Conservation (phyloP, 2,888 invertebrate species). For the Malthinus flaveolus region DNA sequence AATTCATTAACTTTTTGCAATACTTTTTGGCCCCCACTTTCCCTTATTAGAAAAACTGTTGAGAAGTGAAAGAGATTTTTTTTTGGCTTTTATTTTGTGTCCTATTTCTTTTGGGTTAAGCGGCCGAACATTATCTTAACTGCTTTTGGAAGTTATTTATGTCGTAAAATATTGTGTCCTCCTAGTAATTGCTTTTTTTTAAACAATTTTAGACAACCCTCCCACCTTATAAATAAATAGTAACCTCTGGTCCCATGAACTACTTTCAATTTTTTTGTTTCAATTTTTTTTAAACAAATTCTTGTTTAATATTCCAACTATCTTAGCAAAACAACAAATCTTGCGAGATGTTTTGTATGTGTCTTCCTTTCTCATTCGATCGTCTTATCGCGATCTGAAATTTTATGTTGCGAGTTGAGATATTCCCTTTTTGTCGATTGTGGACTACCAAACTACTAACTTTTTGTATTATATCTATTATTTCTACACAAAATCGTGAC, state of each 20-base stretch:
- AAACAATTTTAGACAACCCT: no score
- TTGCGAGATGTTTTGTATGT: no score
- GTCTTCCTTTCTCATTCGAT: not conserved
- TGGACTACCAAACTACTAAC: slow-evolving; percentile 8
- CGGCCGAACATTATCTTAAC: slow-evolving; percentile 12
- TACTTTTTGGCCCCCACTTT: slow-evolving; percentile 5
- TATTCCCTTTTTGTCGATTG: not conserved
- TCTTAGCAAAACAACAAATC: no score
- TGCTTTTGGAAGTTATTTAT: slow-evolving; percentile 9
- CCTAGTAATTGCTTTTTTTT: not conserved
- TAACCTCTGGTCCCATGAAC: no score
- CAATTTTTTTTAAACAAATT: no score
- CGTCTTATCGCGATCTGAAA: slow-evolving; percentile 10
- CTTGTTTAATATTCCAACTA: no score
- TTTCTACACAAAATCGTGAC: slow-evolving; percentile 6
- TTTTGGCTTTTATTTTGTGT: slow-evolving; percentile 5
- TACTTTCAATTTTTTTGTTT: no score
- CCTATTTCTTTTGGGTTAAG: slow-evolving; percentile 15
- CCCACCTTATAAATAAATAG: no score
- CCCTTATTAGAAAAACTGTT: slow-evolving; percentile 15
- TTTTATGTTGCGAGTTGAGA: slow-evolving; percentile 6
- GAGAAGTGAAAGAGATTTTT: not conserved
- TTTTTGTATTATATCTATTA: slow-evolving; percentile 22
- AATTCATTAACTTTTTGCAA: slow-evolving; percentile 11
- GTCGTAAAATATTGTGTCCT: slow-evolving; percentile 1